Base-by-base conservation (phyloP, 2,113 vertebrate species). In the Zonotrichia leucophrys region DNA sequence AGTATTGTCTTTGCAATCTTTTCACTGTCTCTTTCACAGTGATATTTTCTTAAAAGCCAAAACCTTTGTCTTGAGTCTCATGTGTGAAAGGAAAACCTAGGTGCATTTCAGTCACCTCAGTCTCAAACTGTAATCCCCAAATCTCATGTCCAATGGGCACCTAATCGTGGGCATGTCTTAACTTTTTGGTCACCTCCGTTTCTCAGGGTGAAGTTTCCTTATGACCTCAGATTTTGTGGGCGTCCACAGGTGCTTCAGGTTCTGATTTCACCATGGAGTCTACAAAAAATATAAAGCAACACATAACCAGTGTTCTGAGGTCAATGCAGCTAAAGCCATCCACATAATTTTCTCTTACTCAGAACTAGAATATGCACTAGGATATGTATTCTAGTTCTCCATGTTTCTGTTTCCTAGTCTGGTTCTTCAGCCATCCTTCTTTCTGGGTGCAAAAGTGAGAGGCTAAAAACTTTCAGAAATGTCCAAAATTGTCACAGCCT, bases 361-460 rank as follows among this genome's bases (percentile, higher is more conserved):
- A 66, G 37, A 52, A n/a, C 7, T 44, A 77, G 31, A 49, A n/a
- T 7, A 9, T 25, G 3, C 11, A 37, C 6, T 30, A 35, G 63
- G 4, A n/a, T 53, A 15, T 23, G 3, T 55, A 9, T 37, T 37
- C 4, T 60, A 73, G 1, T 49, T 95, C 31, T 66, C 2, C 9
- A 5, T 68, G 20, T 68, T 64, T 56, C 17, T 76, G 0, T 83
- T 84, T 90, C 8, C 25, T 9, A 47, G 35, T 30, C 27, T 49
- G 16, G 12, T 33, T 95, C 35, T 44, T 94, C 47, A 35, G 3
- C 22, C 0, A 0, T 33, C 2, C 0, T 64, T 33, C 10, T 81
- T 66, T 78, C 50, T 70, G 11, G 3, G 12, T 75, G 15, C 27
- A 27, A 47, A 55, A 79, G 12, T 21, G 12, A 75, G 5, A 14